phyloP scores from a whole-genome alignment of 2,113 vertebrate genomes.

The Ptilorrhoa leucosticta region DNA sequence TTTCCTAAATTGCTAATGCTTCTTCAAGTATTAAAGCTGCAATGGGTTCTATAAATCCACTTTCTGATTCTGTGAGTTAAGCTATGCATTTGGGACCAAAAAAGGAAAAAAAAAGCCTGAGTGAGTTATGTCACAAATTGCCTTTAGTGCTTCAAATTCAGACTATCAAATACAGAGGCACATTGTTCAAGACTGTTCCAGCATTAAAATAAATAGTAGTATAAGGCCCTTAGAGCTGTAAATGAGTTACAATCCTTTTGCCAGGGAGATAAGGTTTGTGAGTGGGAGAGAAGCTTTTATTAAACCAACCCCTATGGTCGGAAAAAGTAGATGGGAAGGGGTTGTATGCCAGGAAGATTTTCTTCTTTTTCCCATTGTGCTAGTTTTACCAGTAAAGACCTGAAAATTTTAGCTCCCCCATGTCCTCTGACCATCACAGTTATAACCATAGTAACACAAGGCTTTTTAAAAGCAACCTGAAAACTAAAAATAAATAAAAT shows the following conservation, averaged over 20 bases:
- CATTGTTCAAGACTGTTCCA: neutral
- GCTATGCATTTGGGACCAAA: neutral
- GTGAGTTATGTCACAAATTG: neutral
- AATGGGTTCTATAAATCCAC: neutral
- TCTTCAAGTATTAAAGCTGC: neutral
- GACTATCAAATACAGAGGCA: neutral
- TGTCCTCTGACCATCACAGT: neutral
- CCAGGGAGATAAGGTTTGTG: neutral
- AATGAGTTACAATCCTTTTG: neutral
- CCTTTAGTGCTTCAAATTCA: neutral
- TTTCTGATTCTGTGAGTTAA: conserved; percentile 27
- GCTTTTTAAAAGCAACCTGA: neutral
- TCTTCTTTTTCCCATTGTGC: neutral
- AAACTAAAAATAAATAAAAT: neutral
- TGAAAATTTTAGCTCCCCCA: neutral
- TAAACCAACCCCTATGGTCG: neutral
- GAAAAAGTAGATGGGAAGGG: neutral
- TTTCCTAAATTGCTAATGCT: conserved; percentile 30
- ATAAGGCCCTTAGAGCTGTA: neutral
- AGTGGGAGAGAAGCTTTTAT: neutral
- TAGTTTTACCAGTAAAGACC: neutral
- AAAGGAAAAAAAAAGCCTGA: neutral
- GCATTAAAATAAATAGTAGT: neutral
- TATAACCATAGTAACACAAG: neutral
- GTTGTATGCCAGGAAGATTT: neutral